Conservation (phyloP, 2,797 vertebrate genomes). For the Peromyscus nudipes region DNA sequence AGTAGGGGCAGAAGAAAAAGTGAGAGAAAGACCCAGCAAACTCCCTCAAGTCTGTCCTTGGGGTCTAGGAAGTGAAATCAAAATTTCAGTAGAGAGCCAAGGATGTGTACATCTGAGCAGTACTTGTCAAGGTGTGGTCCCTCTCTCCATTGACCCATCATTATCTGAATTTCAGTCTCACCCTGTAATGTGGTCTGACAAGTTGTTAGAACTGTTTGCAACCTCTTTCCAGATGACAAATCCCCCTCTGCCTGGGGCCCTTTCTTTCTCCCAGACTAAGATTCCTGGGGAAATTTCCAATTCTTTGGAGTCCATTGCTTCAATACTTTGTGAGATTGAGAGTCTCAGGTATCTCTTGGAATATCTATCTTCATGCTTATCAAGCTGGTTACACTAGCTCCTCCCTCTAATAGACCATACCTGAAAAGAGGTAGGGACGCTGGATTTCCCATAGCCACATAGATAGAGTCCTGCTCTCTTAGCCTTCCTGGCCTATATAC, state of each 20-base stretch:
- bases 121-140: background rate
- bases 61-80: background rate
- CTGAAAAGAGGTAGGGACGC: background rate
- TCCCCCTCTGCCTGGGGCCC: accelerated
- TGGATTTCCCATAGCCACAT: background rate
- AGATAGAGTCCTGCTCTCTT: background rate
- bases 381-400: background rate
- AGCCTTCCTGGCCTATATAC: background rate
- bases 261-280: background rate
- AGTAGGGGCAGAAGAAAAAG: background rate
- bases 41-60: background rate
- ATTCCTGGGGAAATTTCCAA: background rate
- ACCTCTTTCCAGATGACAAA: background rate
- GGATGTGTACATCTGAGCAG: background rate
- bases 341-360: background rate
- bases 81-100: background rate
- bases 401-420: background rate
- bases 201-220: background rate
- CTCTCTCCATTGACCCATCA: background rate
- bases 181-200: background rate
- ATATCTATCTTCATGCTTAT: background rate
- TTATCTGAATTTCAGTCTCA: background rate
- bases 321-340: too few relatives aligned
- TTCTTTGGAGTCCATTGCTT: background rate
- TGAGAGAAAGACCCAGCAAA: background rate